Evolutionary conservation across 2,888 invertebrate species (phyloP).

Genomic region (Esperia sulphurella): DNA sequence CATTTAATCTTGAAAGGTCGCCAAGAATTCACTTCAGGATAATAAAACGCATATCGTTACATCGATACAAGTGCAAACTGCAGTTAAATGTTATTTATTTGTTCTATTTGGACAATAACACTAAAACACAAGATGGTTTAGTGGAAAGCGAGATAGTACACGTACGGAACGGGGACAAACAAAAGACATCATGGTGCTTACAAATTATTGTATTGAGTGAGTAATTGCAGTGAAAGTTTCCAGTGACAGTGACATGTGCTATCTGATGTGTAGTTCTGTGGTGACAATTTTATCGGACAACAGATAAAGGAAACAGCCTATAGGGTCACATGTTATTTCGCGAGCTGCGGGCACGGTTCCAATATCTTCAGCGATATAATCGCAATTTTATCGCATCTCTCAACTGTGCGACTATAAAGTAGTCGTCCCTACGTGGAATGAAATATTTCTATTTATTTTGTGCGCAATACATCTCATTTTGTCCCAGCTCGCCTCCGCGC

Average conservation of each 20-base stretch:
- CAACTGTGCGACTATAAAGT: slow-evolving; percentile 27
- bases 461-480: slow-evolving; percentile 36
- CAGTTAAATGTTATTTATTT: neutral
- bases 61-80: slow-evolving; percentile 6
- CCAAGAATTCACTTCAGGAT: slow-evolving; percentile 6
- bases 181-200: neutral
- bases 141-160: neutral
- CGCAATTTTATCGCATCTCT: slow-evolving; percentile 42
- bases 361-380: slow-evolving; percentile 45
- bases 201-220: neutral
- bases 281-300: slow-evolving; percentile 3
- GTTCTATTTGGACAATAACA: neutral
- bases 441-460: slow-evolving; percentile 27
- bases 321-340: slow-evolving; percentile 13
- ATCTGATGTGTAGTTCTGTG: neutral
- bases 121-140: neutral
- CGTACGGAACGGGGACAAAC: neutral
- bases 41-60: slow-evolving; percentile 4
- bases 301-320: slow-evolving; percentile 8
- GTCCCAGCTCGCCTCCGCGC: slow-evolving; percentile 22
- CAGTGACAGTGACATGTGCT: neutral
- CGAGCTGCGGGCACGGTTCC: slow-evolving; percentile 43
- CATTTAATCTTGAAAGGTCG: slow-evolving; percentile 4
- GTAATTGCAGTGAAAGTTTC: neutral
- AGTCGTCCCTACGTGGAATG: slow-evolving; percentile 20